Conservation (phyloP, 2,888 invertebrate species). For the Pinctada fucata region DNA sequence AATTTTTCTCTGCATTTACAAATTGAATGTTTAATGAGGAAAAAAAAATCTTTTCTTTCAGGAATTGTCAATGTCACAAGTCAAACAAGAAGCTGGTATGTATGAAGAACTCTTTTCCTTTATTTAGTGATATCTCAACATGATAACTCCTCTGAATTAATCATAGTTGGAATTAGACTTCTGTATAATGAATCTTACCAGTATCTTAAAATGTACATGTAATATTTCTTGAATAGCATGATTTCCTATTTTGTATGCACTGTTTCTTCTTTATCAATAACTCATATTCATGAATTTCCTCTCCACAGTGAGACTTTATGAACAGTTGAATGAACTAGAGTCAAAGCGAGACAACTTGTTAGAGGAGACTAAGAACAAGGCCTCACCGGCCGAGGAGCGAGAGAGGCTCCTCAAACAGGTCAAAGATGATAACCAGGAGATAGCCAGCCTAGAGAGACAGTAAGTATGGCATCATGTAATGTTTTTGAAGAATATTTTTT, state of each 20-base stretch:
- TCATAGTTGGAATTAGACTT: no score
- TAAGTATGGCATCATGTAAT: slow-evolving; percentile 51
- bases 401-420: slow-evolving; percentile 86
- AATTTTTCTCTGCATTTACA: neutral
- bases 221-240: no score
- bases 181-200: no score
- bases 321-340: slow-evolving; percentile 82
- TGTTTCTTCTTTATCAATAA: no score
- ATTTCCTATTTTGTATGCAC: no score
- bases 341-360: slow-evolving; percentile 82
- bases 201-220: no score
- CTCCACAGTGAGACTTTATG: slow-evolving; percentile 79
- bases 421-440: slow-evolving; percentile 87
- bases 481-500: neutral
- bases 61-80: slow-evolving; percentile 75
- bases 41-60: slow-evolving; percentile 41
- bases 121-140: no score
- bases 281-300: no score
- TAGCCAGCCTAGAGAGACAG: slow-evolving; percentile 87
- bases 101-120: neutral
- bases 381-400: slow-evolving; percentile 87
- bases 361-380: slow-evolving; percentile 83
- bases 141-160: no score
- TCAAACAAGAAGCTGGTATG: slow-evolving; percentile 80
- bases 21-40: neutral